Conservation (phyloP, 2,113 vertebrate species). For the Nothoprocta pentlandii region DNA sequence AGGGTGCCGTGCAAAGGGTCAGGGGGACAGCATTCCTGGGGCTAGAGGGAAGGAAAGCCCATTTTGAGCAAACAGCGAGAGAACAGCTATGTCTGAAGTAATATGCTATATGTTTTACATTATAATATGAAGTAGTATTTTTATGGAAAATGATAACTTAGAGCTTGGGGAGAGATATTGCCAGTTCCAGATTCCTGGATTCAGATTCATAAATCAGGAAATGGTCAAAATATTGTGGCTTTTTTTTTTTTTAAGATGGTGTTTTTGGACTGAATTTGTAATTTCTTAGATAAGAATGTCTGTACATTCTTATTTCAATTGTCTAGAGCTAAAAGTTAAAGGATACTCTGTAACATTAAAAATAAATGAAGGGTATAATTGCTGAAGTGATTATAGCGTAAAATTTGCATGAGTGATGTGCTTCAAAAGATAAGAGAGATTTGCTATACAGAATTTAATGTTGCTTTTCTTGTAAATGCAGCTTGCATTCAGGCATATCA, state of each 20-base stretch:
- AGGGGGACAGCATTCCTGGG: not conserved
- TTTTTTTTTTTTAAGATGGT: not conserved
- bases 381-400: conserved; percentile 54
- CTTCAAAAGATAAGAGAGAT: conserved; percentile 45
- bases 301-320: conserved; percentile 9
- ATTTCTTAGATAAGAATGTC: not conserved
- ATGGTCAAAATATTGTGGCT: not conserved
- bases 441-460: conserved; percentile 36
- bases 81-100: not conserved
- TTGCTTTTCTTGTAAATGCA: conserved; percentile 51
- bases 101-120: not conserved
- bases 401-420: conserved; percentile 64
- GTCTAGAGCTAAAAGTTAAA: conserved; percentile 43
- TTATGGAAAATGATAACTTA: not conserved
- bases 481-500: conserved; percentile 61
- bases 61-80: not conserved
- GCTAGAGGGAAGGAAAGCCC: not conserved
- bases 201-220: not conserved
- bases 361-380: conserved; percentile 48
- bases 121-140: not conserved
- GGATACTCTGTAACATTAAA: conserved; percentile 37
- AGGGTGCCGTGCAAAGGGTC: accelerated
- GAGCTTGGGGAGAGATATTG: not conserved
- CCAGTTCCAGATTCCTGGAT: not conserved
- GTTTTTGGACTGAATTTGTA: not conserved